These are phyloP conservation scores for Channa maculata DNA, from an alignment of 2,113 vertebrate genomes.

Conservation along the genomic window DNA sequence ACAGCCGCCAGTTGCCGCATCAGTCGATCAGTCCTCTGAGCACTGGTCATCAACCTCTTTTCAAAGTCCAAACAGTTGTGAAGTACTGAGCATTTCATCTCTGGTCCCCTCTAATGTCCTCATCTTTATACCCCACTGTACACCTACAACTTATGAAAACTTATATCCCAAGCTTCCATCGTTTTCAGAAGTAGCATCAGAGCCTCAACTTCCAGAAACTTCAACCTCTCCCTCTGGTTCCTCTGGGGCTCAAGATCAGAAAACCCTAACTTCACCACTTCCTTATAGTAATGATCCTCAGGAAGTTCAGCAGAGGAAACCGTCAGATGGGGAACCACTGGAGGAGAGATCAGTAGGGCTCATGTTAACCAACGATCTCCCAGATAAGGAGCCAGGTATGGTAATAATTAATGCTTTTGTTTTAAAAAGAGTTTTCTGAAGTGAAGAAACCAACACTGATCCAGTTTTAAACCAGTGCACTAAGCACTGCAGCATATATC, in stretches of 20 bases:
- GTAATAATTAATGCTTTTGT: neutral
- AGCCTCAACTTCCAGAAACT: constrained; percentile 13
- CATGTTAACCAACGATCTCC: constrained; percentile 62
- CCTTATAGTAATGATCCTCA: constrained; percentile 3
- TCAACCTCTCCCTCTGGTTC: neutral
- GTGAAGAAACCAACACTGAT: too few species aligned
- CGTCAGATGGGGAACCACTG: constrained; percentile 46
- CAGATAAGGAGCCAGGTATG: constrained; percentile 62
- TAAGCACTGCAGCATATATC: neutral
- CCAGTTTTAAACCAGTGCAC: too few species aligned
- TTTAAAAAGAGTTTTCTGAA: neutral
- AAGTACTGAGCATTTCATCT: constrained; percentile 65
- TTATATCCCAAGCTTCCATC: constrained; percentile 16
- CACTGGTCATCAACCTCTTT: constrained; percentile 38
- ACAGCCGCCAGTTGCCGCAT: neutral
- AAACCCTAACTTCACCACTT: neutral
- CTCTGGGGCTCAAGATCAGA: constrained; percentile 25
- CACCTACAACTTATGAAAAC: neutral
- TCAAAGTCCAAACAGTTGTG: constrained; percentile 29
- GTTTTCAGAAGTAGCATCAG: constrained; percentile 14
- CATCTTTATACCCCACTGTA: constrained; percentile 43
- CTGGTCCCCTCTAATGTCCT: constrained; percentile 59
- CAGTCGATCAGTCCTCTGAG: constrained; percentile 14
- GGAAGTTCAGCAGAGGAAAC: constrained; percentile 36
- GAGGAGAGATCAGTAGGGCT: constrained; percentile 62